phyloP scores from a whole-genome alignment of 1,140 invertebrate genomes.

The Bombus waltoni region DNA sequence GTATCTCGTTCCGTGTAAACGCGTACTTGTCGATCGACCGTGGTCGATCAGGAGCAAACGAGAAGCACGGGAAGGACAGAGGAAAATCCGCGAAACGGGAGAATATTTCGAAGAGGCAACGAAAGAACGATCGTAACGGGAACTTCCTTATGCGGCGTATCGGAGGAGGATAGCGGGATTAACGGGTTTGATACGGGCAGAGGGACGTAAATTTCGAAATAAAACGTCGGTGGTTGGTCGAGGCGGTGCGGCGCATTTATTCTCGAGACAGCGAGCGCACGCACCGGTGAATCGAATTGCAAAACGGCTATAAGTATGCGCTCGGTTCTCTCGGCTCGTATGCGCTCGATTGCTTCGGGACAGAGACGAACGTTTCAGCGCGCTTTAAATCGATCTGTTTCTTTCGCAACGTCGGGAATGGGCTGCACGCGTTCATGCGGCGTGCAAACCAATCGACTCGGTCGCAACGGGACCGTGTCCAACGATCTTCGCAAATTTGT shows the following conservation, averaged over 20 bases:
- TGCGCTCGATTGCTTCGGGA: constrained; percentile 36
- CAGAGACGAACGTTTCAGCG: constrained; percentile 37
- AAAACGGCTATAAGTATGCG: constrained; percentile 37
- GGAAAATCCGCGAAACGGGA: not conserved
- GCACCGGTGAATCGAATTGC: constrained; percentile 45
- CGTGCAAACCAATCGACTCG: not conserved
- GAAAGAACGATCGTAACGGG: constrained; percentile 23
- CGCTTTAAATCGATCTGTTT: constrained; percentile 43
- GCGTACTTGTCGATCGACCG: rapidly evolving
- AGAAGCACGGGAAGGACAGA: rapidly evolving
- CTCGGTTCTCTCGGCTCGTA: constrained; percentile 21
- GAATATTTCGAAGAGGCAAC: not conserved
- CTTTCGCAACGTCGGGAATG: constrained; percentile 9
- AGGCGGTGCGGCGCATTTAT: not conserved
- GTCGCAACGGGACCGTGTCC: not conserved
- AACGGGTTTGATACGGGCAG: constrained; percentile 16
- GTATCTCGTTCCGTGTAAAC: too few relatives aligned
- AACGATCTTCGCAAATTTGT: not conserved
- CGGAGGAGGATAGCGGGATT: constrained; percentile 15
- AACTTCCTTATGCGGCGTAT: not conserved
- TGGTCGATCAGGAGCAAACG: not conserved
- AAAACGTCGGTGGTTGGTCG: not conserved
- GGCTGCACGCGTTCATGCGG: not conserved
- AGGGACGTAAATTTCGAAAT: constrained; percentile 7
- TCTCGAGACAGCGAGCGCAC: constrained; percentile 11